Conservation (phyloP, 2,888 invertebrate species). For the Pogonocherus hispidulus region DNA sequence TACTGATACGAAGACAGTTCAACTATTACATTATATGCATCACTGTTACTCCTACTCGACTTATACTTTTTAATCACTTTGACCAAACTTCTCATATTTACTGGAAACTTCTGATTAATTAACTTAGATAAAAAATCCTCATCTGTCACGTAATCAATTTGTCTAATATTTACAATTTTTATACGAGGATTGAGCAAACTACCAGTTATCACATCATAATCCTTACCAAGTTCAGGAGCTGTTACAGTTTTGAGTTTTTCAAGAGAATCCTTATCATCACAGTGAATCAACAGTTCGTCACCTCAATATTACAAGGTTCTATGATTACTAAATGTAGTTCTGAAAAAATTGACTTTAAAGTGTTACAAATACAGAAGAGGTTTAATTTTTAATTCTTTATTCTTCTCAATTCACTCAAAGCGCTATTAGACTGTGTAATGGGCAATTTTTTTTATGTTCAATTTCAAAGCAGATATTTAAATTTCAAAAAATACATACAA, state of each 20-base stretch:
- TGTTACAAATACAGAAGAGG: too few species aligned
- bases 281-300: constrained; percentile 7
- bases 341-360: too few species aligned
- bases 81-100: constrained; percentile 7
- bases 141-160: too few species aligned
- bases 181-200: background rate
- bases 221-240: background rate
- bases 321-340: background rate
- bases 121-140: too few species aligned
- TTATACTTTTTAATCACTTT: background rate
- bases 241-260: constrained; percentile 16
- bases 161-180: too few species aligned
- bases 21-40: constrained; percentile 3
- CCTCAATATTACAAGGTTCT: background rate
- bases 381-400: too few species aligned
- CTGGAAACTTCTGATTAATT: background rate
- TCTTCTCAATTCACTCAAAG: too few species aligned
- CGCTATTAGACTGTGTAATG: too few species aligned
- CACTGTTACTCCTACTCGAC: background rate
- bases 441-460: too few species aligned
- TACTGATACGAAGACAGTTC: background rate
- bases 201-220: background rate
- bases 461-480: too few species aligned
- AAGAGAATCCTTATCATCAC: constrained; percentile 3
- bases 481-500: too few species aligned